Percentiles rank a stretch among this genome's conserved stretches.
These are phyloP conservation scores for Chymomyza costata DNA, from an alignment of 1,140 invertebrate genomes.

Conservation along the genomic window DNA sequence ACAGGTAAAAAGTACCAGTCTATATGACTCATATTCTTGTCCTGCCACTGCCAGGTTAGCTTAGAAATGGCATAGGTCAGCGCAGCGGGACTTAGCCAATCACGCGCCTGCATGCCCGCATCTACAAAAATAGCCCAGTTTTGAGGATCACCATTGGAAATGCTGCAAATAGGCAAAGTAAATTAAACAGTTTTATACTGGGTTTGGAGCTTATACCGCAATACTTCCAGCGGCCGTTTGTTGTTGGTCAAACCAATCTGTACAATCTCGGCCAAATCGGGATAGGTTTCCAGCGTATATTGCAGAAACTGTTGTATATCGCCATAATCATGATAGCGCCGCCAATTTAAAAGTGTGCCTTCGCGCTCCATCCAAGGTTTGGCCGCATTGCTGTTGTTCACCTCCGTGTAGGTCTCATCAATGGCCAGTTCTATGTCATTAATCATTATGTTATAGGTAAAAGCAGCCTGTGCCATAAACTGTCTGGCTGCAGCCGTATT, in stretches of 20 bases:
- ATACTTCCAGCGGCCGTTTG: conserved; percentile 81
- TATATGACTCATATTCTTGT: conserved; percentile 80
- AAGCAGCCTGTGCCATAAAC: conserved; percentile 77
- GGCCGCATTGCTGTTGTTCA: conserved; percentile 76
- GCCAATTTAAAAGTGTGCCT: conserved; percentile 84
- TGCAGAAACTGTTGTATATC: conserved; percentile 82
- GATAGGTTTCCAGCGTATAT: conserved; percentile 80
- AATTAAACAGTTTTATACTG: background rate
- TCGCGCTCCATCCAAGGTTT: conserved; percentile 59
- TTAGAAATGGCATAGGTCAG: conserved; percentile 86
- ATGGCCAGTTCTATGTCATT: conserved; percentile 85
- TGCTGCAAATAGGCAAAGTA: conserved; percentile 67
- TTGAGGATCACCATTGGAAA: conserved; percentile 79
- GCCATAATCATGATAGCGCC: conserved; percentile 81
- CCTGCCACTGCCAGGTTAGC: conserved; percentile 82
- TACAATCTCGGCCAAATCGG: conserved; percentile 79
- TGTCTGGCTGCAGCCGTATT: conserved; percentile 78
- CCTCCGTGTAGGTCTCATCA: conserved; percentile 83
- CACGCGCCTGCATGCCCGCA: conserved; percentile 85
- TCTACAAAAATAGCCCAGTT: conserved; percentile 82
- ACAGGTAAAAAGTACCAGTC: conserved; percentile 88
- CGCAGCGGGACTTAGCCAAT: conserved; percentile 91
- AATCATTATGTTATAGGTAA: conserved; percentile 82
- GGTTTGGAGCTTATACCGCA: too few relatives aligned
- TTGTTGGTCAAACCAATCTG: conserved; percentile 84